Evolutionary conservation across 2,888 invertebrate genomes (phyloP).

Genomic region (Atherix ibis): DNA sequence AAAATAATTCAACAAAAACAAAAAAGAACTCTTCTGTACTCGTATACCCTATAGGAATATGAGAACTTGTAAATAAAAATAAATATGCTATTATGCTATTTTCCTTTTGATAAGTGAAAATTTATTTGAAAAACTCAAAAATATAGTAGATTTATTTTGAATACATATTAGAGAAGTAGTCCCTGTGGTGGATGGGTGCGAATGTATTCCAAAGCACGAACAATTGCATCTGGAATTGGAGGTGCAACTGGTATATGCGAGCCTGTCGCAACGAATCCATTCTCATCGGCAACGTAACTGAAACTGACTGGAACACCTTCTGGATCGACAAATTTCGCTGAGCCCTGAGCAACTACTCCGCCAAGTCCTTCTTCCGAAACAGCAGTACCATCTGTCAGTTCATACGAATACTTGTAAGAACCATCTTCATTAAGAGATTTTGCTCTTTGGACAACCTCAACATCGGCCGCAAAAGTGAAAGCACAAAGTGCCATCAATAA

Average conservation of each 20-base stretch:
- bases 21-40: no score
- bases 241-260: background rate
- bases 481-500: background rate
- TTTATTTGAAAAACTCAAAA: no score
- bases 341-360: background rate
- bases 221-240: background rate
- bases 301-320: background rate
- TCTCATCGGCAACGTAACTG: background rate
- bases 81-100: no score
- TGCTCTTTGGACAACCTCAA: background rate
- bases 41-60: no score
- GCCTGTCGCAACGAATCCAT: background rate
- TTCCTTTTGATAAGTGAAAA: no score
- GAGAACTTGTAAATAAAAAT: no score
- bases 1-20: no score
- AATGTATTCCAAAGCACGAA: background rate
- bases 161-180: no score
- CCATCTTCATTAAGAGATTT: background rate
- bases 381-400: background rate
- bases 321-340: background rate
- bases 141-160: no score
- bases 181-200: background rate
- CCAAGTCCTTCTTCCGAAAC: background rate
- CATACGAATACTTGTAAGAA: background rate
- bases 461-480: background rate